Base-by-base conservation (phyloP, 2,797 vertebrate genomes). In the Pelochelys cantorii region DNA sequence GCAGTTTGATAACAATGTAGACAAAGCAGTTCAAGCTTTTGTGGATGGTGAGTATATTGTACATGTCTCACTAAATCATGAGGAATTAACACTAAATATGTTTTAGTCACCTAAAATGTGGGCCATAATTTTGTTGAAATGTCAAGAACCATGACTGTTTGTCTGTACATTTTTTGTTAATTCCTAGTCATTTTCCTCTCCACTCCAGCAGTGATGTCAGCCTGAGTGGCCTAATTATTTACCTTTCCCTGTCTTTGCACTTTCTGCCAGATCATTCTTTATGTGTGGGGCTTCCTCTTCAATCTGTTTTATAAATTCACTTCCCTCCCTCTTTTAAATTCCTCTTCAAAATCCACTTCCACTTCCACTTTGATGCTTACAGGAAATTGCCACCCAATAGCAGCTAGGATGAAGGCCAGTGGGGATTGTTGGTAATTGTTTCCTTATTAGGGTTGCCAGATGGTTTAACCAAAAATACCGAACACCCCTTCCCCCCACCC, bases 21-120 rank as follows among this genome's bases (percentile, higher is more conserved):
- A 98, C 92, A 98, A 98, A 93, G 97, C 98, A 14, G 98, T 98
- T 48, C 98, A 98, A 81, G 98, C 98, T 94, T 98, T 98, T 52
- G 96, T 98, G 95, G 98, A 98, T 82, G 98, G 98, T 98, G 83
- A 94, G 98, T 97, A 92, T 34, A 77, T 7, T 59, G 65, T 75
- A 37, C 22, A 8, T 78, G 82, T 91, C 79, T 89, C 54, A 78
- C n/a, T 57, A 34, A 37, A 14, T 27, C 27, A 8, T 3, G 31
- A 92, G 54, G 5, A 18, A 65, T 74, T 86, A 79, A 42, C 74
- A 0, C 20, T 48, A 37, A 29, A 12, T 85, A 55, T 60, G 87
- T 42, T 29, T 5, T 80, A 55, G 75, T 10, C 48, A 9, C 56
- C 89, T 57, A 75, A 89, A 91, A 80, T 81, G 22, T 11, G 17